Evolutionary conservation across 2,113 vertebrate genomes (phyloP).

Genomic region (Bos javanicus): DNA sequence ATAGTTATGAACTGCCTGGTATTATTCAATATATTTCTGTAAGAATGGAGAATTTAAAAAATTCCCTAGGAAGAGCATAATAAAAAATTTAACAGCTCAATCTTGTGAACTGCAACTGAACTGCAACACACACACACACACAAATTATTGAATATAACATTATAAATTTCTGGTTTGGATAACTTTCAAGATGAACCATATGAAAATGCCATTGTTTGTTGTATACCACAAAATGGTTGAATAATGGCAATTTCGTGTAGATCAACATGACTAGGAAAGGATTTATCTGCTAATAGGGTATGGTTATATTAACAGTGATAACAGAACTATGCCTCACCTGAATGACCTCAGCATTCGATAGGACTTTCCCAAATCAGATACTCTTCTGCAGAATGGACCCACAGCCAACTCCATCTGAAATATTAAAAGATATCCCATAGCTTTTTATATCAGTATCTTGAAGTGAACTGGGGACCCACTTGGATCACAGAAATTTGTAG

Average conservation of each 20-base stretch:
- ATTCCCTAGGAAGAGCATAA: constrained; percentile 63
- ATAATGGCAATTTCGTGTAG: neutral
- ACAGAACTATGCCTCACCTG: constrained; percentile 82
- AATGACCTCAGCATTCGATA: constrained; percentile 96
- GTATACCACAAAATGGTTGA: neutral
- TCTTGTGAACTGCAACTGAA: constrained; percentile 69
- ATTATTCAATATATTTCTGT: constrained; percentile 43
- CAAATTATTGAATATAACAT: constrained; percentile 51
- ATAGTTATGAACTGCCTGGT: constrained; percentile 36
- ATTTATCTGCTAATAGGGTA: constrained; percentile 41
- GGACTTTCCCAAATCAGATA: constrained; percentile 94
- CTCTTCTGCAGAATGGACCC: constrained; percentile 92
- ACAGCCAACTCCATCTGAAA: constrained; percentile 97
- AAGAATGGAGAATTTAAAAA: constrained; percentile 28
- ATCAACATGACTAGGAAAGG: neutral
- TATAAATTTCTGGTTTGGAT: constrained; percentile 65
- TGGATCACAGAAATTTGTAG: neutral
- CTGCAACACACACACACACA: constrained; percentile 50
- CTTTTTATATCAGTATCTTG: neutral
- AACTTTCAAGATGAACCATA: neutral
- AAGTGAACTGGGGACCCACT: neutral
- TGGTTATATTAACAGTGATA: neutral
- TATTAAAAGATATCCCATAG: constrained; percentile 2
- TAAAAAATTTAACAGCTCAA: constrained; percentile 71
- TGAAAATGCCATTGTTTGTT: neutral